Percentiles rank a stretch among this genome's conserved stretches.
These are phyloP conservation scores for Lycia hirtaria DNA, from an alignment of 2,888 invertebrate genomes.

Conservation along the genomic window DNA sequence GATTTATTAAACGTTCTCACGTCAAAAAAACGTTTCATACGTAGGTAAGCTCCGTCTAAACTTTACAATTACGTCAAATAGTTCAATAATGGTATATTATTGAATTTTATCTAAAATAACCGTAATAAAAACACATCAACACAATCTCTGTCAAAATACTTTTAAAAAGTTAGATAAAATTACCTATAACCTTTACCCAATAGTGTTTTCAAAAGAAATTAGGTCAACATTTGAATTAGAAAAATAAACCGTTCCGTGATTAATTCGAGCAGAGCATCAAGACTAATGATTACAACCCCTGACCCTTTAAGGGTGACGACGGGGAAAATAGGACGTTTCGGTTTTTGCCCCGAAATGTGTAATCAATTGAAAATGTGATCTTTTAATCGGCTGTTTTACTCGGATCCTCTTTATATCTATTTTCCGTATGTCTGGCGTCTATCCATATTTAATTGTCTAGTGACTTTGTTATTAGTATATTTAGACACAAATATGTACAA, in stretches of 20 bases:
- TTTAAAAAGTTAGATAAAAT: neutral
- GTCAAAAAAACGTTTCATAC: no score
- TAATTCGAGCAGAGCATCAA: constrained; percentile 11
- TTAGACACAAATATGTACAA: no score
- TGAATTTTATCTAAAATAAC: no score
- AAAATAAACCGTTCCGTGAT: constrained; percentile 18
- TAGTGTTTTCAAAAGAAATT: constrained; percentile 11
- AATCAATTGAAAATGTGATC: constrained; percentile 34
- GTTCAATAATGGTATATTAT: no score
- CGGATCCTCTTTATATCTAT: neutral
- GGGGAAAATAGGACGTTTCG: constrained; percentile 14
- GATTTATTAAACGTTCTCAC: no score
- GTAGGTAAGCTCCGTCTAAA: no score
- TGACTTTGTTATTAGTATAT: neutral
- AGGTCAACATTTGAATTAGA: constrained; percentile 12
- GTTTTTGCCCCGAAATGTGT: constrained; percentile 26
- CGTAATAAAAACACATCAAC: no score
- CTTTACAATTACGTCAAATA: no score
- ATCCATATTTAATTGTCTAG: neutral
- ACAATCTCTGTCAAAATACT: neutral
- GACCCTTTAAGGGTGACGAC: constrained; percentile 26
- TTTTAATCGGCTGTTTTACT: constrained; percentile 21
- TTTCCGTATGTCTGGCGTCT: neutral
- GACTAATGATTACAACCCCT: constrained; percentile 22
- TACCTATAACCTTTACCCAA: constrained; percentile 6